Evolutionary conservation across 2,888 invertebrate genomes (phyloP).

Genomic region (Ganaspis brasiliensis): DNA sequence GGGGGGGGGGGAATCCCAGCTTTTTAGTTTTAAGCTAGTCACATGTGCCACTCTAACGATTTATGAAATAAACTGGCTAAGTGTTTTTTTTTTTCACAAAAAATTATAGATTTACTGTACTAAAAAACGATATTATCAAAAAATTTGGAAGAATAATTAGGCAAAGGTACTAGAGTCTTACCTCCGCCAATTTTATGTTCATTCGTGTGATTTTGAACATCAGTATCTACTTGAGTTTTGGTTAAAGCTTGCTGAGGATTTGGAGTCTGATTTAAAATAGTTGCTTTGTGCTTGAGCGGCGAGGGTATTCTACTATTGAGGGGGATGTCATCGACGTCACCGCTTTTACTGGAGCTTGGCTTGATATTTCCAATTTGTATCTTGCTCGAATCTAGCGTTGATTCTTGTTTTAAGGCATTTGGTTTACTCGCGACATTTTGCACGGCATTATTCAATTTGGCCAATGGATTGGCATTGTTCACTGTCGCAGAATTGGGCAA

Average conservation of each 20-base stretch:
- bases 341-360: constrained; percentile 73
- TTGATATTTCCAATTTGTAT: constrained; percentile 65
- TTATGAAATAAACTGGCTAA: too few relatives aligned
- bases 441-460: constrained; percentile 76
- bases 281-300: constrained; percentile 76
- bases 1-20: too few relatives aligned
- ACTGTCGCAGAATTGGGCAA: constrained; percentile 74
- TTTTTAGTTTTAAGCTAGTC: too few relatives aligned
- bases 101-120: too few relatives aligned
- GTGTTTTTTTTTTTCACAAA: too few relatives aligned
- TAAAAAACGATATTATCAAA: too few relatives aligned
- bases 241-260: constrained; percentile 71
- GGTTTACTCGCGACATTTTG: constrained; percentile 75
- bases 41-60: too few relatives aligned
- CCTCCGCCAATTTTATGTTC: constrained; percentile 80
- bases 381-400: constrained; percentile 68
- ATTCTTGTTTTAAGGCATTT: constrained; percentile 77
- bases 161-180: too few relatives aligned
- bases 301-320: constrained; percentile 79
- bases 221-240: constrained; percentile 74
- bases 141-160: too few relatives aligned
- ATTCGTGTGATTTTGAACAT: constrained; percentile 76
- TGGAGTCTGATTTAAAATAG: constrained; percentile 70
- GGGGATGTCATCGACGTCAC: constrained; percentile 78
- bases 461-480: constrained; percentile 73